Base-by-base conservation (phyloP, 2,113 vertebrate genomes). In the Cyprinodon tularosa region DNA sequence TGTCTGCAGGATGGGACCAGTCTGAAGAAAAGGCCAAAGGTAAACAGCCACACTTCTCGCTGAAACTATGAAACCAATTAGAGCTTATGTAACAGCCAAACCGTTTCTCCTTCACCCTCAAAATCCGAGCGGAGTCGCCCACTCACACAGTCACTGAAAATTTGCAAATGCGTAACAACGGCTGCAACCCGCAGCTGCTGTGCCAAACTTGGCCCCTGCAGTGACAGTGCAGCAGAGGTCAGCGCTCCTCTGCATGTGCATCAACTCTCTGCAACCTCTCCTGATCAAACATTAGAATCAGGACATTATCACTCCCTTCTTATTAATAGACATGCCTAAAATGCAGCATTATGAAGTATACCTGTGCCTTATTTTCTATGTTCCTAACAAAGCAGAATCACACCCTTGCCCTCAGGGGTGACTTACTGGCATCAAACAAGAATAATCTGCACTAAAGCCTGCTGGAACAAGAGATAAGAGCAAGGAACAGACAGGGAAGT, bases 381-480 rank as follows among this genome's bases (percentile, higher is more conserved):
- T 68, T 45, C 11, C 13, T 14, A 17, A 62, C 39, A 75, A 61
- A 62, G 72, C 13, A 20, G 40, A 60, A 77, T 40, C 67, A 20
- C 84, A 66, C 86, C 29, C 84, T 80, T 83, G 37, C 89, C 86
- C 74, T 73, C 50, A 83, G 86, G 89, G 66, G 7, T 1, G 3
- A 79, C 22, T 77, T 77, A n/a, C 9, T 45, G 61, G 65, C 29
- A 37, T 83, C 67, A 77, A 81, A 76, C 81, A 12, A 66, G 71
- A 7, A 8, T 22, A 13, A 68, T 22, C 29, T 62, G 60, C 3
- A 76, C 66, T 50, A 83, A 80, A 77, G 39, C 76, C 57, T 67
- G 77, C 71, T 78, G 68, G 69, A 78, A 86, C 74, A 67, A 20
- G 87, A 90, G 84, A 84, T 20, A 83, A 86, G 9, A 68, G 62